These are phyloP conservation scores for Mizuhopecten yessoensis DNA, from an alignment of 1,140 invertebrate species.

Conservation along the genomic window DNA sequence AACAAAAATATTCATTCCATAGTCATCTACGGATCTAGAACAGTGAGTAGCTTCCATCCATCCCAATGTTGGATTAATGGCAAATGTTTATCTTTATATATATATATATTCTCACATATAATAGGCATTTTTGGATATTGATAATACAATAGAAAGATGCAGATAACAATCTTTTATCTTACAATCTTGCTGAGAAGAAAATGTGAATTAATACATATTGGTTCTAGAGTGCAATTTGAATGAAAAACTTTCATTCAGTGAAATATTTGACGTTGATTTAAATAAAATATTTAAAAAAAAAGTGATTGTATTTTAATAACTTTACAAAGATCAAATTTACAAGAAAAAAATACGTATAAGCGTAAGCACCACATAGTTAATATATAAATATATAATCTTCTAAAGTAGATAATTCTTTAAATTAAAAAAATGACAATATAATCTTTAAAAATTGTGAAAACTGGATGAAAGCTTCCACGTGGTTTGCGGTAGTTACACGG, in stretches of 20 bases:
- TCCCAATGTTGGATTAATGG: background rate
- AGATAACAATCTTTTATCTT: too few species aligned
- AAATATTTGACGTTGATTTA: too few species aligned
- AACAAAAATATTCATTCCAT: slow-evolving; percentile 13
- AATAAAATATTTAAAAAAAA: too few species aligned
- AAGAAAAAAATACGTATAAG: background rate
- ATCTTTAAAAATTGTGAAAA: background rate
- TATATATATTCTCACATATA: background rate
- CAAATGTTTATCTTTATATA: background rate
- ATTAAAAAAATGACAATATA: too few species aligned
- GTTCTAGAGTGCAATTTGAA: background rate
- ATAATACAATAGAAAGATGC: too few species aligned
- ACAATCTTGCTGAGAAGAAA: background rate
- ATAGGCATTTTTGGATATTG: background rate
- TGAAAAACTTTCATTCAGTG: background rate
- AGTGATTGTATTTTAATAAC: too few species aligned
- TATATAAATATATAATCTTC: background rate
- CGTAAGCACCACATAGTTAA: background rate
- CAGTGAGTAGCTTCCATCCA: slow-evolving; percentile 37
- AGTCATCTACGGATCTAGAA: slow-evolving; percentile 27
- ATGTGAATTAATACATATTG: too few species aligned
- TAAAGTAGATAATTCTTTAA: too few species aligned
- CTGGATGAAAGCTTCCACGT: slow-evolving; percentile 31
- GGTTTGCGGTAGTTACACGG: slow-evolving; percentile 5
- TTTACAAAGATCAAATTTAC: background rate